Percentiles rank a stretch among this genome's conserved stretches.
phyloP scores from a whole-genome alignment of 2,797 vertebrate species.

The Nyctibius grandis region DNA sequence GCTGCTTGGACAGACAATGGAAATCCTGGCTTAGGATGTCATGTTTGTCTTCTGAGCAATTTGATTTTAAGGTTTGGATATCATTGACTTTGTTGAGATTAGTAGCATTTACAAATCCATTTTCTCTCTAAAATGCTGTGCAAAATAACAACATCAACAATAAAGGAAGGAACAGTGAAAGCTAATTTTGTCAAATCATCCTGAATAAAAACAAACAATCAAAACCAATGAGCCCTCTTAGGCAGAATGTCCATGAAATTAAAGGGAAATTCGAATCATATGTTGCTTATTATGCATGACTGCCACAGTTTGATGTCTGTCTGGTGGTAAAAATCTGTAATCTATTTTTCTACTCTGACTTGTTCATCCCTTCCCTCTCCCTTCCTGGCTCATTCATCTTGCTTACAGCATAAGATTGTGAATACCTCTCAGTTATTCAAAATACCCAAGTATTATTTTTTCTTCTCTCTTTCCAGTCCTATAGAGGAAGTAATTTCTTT shows the following conservation, averaged over 20 bases:
- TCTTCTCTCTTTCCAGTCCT: neutral
- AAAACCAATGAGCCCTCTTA: conserved; percentile 47
- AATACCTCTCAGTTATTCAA: neutral
- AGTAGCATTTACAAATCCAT: neutral
- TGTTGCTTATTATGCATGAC: conserved; percentile 42
- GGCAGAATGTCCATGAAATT: conserved; percentile 16
- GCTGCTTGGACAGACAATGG: neutral
- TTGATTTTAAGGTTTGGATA: neutral
- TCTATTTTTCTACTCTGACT: neutral
- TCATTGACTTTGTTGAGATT: neutral
- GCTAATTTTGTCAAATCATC: conserved; percentile 20
- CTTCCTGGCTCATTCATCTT: neutral
- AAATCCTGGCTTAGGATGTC: neutral
- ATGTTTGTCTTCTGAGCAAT: neutral
- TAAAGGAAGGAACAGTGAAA: neutral
- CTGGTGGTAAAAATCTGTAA: conserved; percentile 33
- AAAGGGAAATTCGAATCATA: conserved; percentile 54
- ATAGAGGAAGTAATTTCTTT: neutral
- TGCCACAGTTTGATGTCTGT: conserved; percentile 16
- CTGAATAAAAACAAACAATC: conserved; percentile 30
- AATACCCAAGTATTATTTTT: neutral
- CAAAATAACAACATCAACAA: neutral
- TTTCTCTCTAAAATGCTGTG: neutral
- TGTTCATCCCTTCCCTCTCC: neutral
- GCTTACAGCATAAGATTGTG: neutral